phyloP scores from a whole-genome alignment of 2,113 vertebrate genomes.

The Rhinopomastus cyanomelas region DNA sequence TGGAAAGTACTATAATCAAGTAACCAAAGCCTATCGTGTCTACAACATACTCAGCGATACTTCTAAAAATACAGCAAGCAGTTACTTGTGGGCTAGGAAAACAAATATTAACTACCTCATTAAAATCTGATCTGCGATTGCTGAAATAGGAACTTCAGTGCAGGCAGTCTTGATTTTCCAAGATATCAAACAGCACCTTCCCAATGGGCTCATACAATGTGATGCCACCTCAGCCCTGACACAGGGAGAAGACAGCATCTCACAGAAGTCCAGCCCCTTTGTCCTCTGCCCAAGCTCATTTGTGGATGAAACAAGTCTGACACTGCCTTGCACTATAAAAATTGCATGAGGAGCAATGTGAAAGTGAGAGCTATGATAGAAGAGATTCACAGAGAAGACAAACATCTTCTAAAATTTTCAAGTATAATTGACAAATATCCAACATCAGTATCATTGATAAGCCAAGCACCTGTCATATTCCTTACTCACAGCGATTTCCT shows the following conservation, averaged over 20 bases:
- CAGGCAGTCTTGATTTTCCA: neutral
- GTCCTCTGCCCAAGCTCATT: neutral
- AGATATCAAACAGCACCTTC: neutral
- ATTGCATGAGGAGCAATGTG: neutral
- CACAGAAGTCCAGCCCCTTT: neutral
- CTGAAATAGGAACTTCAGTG: neutral
- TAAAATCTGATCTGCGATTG: neutral
- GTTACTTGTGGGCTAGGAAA: neutral
- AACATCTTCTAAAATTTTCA: neutral
- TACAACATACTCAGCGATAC: neutral
- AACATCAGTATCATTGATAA: rapidly evolving
- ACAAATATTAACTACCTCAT: neutral
- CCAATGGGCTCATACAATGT: neutral
- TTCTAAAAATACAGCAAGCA: neutral
- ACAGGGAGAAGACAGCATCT: neutral
- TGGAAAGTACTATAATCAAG: neutral
- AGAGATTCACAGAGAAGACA: neutral
- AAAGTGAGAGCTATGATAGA: neutral
- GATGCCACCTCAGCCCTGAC: neutral
- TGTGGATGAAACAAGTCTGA: neutral
- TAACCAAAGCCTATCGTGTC: neutral
- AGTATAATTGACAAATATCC: neutral
- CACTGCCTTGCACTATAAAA: neutral
- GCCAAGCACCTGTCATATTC: neutral
- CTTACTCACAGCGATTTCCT: neutral